Evolutionary conservation across 2,797 vertebrate genomes (phyloP), one percentile per base, ranked within the genome.

Genomic region (Schizopygopsis pylzovi): DNA sequence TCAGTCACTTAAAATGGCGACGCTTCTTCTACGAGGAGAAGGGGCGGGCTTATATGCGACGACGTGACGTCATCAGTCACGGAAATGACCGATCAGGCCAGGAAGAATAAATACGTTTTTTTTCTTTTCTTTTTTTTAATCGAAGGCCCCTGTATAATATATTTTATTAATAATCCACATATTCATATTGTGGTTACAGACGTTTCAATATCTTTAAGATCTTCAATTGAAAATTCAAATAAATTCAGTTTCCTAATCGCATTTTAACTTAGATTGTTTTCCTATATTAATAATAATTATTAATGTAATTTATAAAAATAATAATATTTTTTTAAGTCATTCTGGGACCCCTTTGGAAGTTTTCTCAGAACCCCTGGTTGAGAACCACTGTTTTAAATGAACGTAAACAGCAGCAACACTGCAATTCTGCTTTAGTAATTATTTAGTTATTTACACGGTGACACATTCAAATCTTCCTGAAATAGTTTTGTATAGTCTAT

Each of bases 1-100:
- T 96, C 93, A 76, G 88, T 41, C 76, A 93, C 93, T 88, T 95
- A 96, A 96, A 96, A 96, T 96, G 96, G 96, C 95, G 65, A 93
- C 81, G 90, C 49, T 91, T 94, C 95, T 94, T 95, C 93, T 93
- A 90, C 85, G 65, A 87, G 79, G 89, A 90, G 83, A 91, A 90
- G 89, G 39, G 95, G 93, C 78, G 93, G 92, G 73, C 0, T 77
- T 47, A 52, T 13, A 15, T 33, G 33, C 33, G 33, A 33, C 6
- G 63, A 3, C 7, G 43, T 88, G 79, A 86, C 85, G 88, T 63
- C 8, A 6, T 20, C 15, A 70, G 6, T 87, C 71, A 92, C 95
- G 94, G 92, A 94, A 92, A 92, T 78, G 6, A 52, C 89, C 94
- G 94, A 95, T 16, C 65, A 20, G 39, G 8, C 1, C 47, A 47